Evolutionary conservation across 1,140 invertebrate species (phyloP), one percentile per base, ranked within the genome.

Genomic region (Papilio aristodemus): DNA sequence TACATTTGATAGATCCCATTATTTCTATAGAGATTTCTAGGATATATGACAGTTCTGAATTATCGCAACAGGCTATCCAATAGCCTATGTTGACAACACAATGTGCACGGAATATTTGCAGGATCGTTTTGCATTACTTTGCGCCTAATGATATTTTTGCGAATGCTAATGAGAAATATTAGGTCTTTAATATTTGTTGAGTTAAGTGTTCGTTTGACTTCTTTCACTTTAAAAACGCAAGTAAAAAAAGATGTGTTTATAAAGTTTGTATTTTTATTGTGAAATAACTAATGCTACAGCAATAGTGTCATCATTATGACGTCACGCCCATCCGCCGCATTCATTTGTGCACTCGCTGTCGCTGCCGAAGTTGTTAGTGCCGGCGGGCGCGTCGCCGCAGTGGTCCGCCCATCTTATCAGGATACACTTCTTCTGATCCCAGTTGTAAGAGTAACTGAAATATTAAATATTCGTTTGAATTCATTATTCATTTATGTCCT

Each of bases 371-470:
- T 88, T 88, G 69, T 88, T 88, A 0, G 70, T 72, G 4, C 25
- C 38, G 0, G 71, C 22, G 4, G 73, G 73, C 0, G 77, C 67
- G 0, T 71, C 39, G 0, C 67, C 71, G 43, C 84, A 86, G 68
- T 79, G 73, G 22, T 75, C 32, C 9, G 81, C 70, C 86, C 86
- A 89, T 10, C 80, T 69, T 54, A 85, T 80, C 22, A 70, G 54
- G 22, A 80, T 70, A 62, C 86, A 89, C 6, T 67, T 70, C 17
- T 70, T 73, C 1, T 62, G 73, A 6, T 74, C 74, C 85, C 85
- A 87, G 58, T 85, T 76, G 70, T 70, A 87, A 0, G 80, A 76
- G 62, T 79, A 87, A 69, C 86, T 87, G 62, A n/a, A 80, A 75
- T 46, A 63, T 27, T 27, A 27, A 67, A 70, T 27, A 38, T 50